These are phyloP conservation scores for Brachyptera risi DNA, from an alignment of 2,888 invertebrate genomes.

Conservation along the genomic window DNA sequence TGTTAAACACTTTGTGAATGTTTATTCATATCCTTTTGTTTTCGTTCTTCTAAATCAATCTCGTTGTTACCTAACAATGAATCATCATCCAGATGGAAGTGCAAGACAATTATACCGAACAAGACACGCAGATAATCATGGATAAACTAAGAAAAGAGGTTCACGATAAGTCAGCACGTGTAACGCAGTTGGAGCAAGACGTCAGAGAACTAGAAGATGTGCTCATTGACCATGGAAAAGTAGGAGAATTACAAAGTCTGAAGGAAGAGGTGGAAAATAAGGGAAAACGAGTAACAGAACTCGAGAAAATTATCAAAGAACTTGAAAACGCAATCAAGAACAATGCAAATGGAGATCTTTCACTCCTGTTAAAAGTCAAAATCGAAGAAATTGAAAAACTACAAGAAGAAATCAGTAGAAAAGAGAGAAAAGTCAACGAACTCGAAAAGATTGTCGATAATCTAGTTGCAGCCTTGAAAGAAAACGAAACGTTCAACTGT, in stretches of 20 bases:
- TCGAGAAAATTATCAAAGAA: constrained; percentile 37
- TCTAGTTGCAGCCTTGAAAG: constrained; percentile 10
- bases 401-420: constrained; percentile 26
- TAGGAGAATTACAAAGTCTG: constrained; percentile 18
- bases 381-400: constrained; percentile 33
- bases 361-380: constrained; percentile 32
- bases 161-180: not conserved
- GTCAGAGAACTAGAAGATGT: constrained; percentile 23
- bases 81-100: constrained; percentile 23
- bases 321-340: constrained; percentile 52
- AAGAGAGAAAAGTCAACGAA: constrained; percentile 36
- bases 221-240: constrained; percentile 25
- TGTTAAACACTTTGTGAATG: too few relatives aligned
- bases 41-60: too few relatives aligned
- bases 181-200: constrained; percentile 23
- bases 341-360: constrained; percentile 46
- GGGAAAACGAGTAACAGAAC: not conserved
- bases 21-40: too few relatives aligned
- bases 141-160: constrained; percentile 1
- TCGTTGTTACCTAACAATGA: too few relatives aligned
- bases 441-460: constrained; percentile 30
- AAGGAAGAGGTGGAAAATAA: constrained; percentile 18
- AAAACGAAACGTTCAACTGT: constrained; percentile 16
- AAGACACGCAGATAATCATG: too few relatives aligned
- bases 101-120: constrained; percentile 25